Evolutionary conservation across 2,888 invertebrate species (phyloP).

Genomic region (Aspidiotus destructor): DNA sequence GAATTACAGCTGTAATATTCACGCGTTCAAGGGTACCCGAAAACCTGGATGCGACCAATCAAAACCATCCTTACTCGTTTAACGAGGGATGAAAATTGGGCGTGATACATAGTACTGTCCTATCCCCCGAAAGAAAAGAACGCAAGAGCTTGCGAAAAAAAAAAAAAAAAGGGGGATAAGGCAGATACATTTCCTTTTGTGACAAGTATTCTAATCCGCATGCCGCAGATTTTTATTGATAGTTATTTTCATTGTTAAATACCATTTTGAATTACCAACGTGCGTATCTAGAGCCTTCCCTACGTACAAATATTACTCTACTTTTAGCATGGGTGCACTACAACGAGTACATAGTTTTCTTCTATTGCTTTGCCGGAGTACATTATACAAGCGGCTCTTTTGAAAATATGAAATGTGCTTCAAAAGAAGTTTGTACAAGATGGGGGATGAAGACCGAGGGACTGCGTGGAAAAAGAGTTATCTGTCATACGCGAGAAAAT

Average conservation of each 20-base stretch:
- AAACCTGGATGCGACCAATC: conserved; percentile 21
- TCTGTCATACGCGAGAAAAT: too few species aligned
- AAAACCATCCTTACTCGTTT: conserved; percentile 24
- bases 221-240: conserved; percentile 31
- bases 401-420: too few species aligned
- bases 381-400: too few species aligned
- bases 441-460: too few species aligned
- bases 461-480: too few species aligned
- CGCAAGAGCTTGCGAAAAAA: conserved; percentile 15
- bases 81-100: conserved; percentile 33
- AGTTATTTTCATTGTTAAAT: conserved; percentile 32
- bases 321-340: too few species aligned
- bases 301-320: not conserved
- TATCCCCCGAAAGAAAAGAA: conserved; percentile 10
- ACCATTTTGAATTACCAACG: conserved; percentile 29
- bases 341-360: too few species aligned
- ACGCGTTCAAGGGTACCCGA: conserved; percentile 14
- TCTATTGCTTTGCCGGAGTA: too few species aligned
- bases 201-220: conserved; percentile 29
- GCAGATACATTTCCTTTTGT: conserved; percentile 22
- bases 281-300: not conserved
- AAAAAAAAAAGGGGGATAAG: conserved; percentile 19
- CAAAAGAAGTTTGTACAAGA: too few species aligned
- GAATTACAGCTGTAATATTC: conserved; percentile 32
- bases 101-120: conserved; percentile 27